Base-by-base conservation (phyloP, 2,888 invertebrate genomes). In the Parascotia fuliginaria region DNA sequence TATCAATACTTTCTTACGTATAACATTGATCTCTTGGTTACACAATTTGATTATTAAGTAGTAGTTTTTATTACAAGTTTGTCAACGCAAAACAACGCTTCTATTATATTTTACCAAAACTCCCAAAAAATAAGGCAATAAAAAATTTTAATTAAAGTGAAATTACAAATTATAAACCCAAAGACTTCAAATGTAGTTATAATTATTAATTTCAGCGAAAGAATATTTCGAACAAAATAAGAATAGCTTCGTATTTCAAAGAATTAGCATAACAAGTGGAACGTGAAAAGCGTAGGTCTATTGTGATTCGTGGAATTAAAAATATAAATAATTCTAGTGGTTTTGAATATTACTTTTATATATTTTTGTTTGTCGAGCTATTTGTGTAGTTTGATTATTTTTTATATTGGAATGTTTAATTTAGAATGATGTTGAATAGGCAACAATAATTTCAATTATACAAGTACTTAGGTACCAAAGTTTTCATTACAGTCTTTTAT, bases 261-360 rank as follows among this genome's bases (percentile, higher is more conserved):
- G 29, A 29, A 34, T 16, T 34, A 12, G 15, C 15, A 16, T 34
- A 34, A 34, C 15, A 34, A 34, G n/a, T 34, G 34, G 34, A 16
- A 16, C 15, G 19, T 16, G 14, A 14, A 34, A 19, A 15, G 16
- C 16, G 34, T 9, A 15, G 3, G 15, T n/a, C 19, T 12, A 19
- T 34, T 34, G 19, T 34, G n/a, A 6, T n/a, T 14, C 15, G 19
- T 14, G 19, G 5, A 3, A 34, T 34, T 34, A 9, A n/a, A 14
- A 34, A 34, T 16, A n/a, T 15, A 11, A 33, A 33, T 34, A 34
- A 38, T 29, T 12, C 12, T 29, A 29, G 29, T 5, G 12, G 29
- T 29, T 29, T 29, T 24, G 7, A 24, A 24, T 24, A 7, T 24
- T 7, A 1, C 7, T 6, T 24, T 24, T 24, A 9, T 24, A 24